Evolutionary conservation across 2,888 invertebrate genomes (phyloP).

Genomic region (Coelinius sp.): DNA sequence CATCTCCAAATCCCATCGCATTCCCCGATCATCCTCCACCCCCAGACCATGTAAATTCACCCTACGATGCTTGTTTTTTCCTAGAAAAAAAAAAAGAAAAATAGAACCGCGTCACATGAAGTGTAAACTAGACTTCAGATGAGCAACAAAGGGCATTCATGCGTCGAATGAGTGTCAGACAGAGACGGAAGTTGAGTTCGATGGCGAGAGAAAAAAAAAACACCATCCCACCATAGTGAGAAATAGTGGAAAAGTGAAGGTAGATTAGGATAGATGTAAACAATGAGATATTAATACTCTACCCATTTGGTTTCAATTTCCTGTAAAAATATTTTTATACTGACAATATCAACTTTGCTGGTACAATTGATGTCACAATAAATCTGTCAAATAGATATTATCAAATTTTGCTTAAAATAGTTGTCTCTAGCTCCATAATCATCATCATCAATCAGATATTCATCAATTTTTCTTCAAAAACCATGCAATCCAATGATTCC

Average conservation of each 20-base stretch:
- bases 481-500: too few relatives aligned
- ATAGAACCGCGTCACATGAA: conserved; percentile 15
- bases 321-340: conserved; percentile 64
- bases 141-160: background rate
- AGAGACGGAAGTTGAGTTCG: conserved; percentile 28
- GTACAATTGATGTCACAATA: conserved; percentile 57
- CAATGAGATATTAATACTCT: conserved; percentile 68
- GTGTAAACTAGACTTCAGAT: conserved; percentile 16
- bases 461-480: background rate
- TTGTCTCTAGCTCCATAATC: background rate
- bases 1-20: background rate
- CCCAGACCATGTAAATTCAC: background rate
- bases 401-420: background rate
- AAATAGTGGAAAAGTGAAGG: conserved; percentile 4
- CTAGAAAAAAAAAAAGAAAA: conserved; percentile 10
- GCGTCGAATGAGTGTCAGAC: conserved; percentile 5
- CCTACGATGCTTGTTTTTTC: background rate
- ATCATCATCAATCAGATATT: background rate
- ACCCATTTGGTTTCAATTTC: conserved; percentile 66
- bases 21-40: background rate
- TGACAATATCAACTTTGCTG: conserved; percentile 64
- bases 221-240: background rate
- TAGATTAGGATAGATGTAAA: conserved; percentile 42
- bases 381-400: conserved; percentile 53
- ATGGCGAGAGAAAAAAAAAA: conserved; percentile 25